Evolutionary conservation across 1,140 invertebrate genomes (phyloP), one percentile per base, ranked within the genome.

Genomic region (Gryon sp.): DNA sequence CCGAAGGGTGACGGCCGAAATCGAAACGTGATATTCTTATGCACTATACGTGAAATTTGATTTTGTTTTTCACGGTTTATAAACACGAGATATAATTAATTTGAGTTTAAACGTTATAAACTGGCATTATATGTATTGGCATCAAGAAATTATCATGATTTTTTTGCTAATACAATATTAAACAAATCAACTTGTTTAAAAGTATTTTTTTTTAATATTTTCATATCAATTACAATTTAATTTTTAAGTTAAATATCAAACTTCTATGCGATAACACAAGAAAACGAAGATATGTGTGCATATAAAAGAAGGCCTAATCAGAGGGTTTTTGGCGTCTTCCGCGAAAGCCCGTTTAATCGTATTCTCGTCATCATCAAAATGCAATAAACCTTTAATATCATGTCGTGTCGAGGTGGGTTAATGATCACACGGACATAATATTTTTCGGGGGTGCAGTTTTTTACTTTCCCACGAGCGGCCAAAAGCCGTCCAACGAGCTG

Each of bases 1-100:
- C 77, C 69, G 57, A 59, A 81, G 80, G 70, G 63, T 73, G 72
- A 77, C 62, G 76, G 63, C 48, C 66, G 66, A 75, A 72, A 68
- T 79, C 66, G 72, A 72, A 72, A 75, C 55, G 40, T 66, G 60
- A 72, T 77, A 53, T 72, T 63, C 46, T 41, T 52, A 24, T 45
- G n/a, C 22, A 12, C 20, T n/a, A 26, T 14, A 46, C n/a, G 40
- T 65, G 43, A 70, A 55, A 66, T 66, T 55, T 68, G 62, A 75
- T 68, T 68, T 69, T 22, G 38, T 63, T 62, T 63, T 57, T 76
- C 32, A 68, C 72, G 48, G 15, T 76, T 68, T 57, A 46, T 60
- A 62, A 65, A 43, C 43, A 45, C 30, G 40, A 41, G 43, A 59
- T 74, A 59, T 74, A 50, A 74, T 74, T 74, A 26, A 59, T 59